These are phyloP conservation scores for Pleuronectes platessa DNA, from an alignment of 2,113 vertebrate species.

Conservation along the genomic window DNA sequence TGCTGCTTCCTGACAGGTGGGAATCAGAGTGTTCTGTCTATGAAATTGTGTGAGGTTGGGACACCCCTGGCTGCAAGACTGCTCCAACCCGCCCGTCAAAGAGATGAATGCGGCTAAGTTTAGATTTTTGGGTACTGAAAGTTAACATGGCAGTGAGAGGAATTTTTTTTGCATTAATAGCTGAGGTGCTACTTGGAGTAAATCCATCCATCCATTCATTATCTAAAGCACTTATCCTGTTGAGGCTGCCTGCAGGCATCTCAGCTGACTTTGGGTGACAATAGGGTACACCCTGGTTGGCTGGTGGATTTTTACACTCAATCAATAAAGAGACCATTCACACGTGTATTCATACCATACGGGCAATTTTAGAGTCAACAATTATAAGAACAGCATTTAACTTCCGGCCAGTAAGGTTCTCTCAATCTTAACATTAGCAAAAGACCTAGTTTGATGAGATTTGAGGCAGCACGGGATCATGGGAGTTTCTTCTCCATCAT, in stretches of 20 bases:
- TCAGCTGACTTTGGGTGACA: background rate
- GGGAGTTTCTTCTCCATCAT: too few relatives aligned
- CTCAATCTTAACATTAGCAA: too few relatives aligned
- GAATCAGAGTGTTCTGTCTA: slow-evolving; percentile 60
- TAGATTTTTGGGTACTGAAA: slow-evolving; percentile 8
- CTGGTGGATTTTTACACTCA: too few relatives aligned
- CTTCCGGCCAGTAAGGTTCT: too few relatives aligned
- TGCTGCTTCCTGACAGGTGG: slow-evolving; percentile 51
- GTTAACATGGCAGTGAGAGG: slow-evolving; percentile 9
- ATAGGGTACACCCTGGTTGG: background rate
- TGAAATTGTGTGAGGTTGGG: slow-evolving; percentile 36
- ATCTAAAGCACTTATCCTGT: background rate
- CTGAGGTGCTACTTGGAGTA: background rate
- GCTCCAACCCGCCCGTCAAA: slow-evolving; percentile 40
- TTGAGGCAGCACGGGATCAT: too few relatives aligned
- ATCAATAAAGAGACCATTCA: background rate
- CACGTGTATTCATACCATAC: background rate
- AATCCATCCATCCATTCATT: slow-evolving; percentile 4
- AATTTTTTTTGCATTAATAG: background rate
- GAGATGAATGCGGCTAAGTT: background rate
- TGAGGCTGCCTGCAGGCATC: background rate
- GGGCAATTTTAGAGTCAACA: too few relatives aligned
- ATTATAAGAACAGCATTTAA: too few relatives aligned
- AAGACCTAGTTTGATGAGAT: too few relatives aligned
- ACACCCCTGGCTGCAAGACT: background rate